Evolutionary conservation across 2,888 invertebrate species (phyloP).

Genomic region (Tetropium fuscum): DNA sequence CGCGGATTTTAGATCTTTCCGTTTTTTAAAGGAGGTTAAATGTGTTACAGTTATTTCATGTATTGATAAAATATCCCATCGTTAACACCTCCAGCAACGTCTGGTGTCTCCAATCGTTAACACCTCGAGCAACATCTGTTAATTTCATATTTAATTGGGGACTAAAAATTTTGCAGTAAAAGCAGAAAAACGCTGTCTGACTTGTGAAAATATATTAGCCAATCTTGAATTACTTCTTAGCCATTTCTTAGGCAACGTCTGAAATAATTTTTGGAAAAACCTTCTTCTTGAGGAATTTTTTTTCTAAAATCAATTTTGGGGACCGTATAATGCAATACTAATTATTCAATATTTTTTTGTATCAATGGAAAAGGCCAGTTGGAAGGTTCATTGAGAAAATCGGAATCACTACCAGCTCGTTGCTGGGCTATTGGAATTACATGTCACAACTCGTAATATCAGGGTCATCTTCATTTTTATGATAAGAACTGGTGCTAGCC

Average conservation of each 20-base stretch:
- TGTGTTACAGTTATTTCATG: conserved; percentile 4
- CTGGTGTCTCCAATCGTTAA: conserved; percentile 1
- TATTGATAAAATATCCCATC: conserved; percentile 4
- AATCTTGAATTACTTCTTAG: conserved; percentile 3
- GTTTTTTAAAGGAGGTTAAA: conserved; percentile 2
- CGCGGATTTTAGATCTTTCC: not conserved
- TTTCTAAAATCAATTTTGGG: conserved; percentile 9
- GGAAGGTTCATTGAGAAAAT: conserved; percentile 9
- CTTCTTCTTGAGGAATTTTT: conserved; percentile 5
- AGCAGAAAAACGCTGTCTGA: conserved; percentile 10
- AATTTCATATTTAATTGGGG: conserved; percentile 5
- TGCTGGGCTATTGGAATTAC: conserved; percentile 1
- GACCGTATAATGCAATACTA: conserved; percentile 6
- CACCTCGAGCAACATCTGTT: not conserved
- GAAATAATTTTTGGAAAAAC: conserved; percentile 2
- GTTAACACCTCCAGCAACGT: too few species aligned
- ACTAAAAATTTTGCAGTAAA: conserved; percentile 17
- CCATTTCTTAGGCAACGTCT: conserved; percentile 5
- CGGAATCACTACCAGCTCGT: conserved; percentile 2
- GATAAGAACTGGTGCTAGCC: too few species aligned
- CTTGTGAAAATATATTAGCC: conserved; percentile 15
- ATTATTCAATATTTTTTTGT: conserved; percentile 9
- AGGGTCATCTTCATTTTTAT: not conserved
- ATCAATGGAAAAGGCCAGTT: conserved; percentile 4
- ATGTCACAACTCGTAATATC: not conserved